These are phyloP conservation scores for Garra rufa DNA, from an alignment of 2,113 vertebrate species.

Conservation along the genomic window DNA sequence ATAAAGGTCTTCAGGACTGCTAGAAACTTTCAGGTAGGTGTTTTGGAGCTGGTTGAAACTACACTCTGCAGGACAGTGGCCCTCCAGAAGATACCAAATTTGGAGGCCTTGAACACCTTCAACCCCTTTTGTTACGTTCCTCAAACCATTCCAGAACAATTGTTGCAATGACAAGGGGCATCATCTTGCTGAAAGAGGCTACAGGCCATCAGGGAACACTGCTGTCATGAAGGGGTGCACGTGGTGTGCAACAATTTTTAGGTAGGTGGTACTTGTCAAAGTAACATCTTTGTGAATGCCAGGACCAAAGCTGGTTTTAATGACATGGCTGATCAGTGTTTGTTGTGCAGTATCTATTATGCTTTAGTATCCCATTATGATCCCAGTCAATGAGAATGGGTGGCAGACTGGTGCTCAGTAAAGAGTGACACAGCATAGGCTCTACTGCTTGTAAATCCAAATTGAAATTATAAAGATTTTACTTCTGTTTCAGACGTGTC, in stretches of 20 bases:
- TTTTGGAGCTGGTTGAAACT: no score
- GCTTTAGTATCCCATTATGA: not conserved
- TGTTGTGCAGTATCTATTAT: no score
- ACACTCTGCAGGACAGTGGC: no score
- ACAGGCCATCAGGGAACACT: no score
- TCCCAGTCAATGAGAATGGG: not conserved
- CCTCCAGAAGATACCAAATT: not conserved
- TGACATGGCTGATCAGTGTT: no score
- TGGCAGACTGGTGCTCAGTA: not conserved
- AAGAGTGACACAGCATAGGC: not conserved
- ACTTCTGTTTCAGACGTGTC: slow-evolving; percentile 14
- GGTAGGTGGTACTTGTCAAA: not conserved
- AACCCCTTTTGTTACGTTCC: not conserved
- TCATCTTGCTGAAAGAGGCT: no score
- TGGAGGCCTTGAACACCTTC: not conserved
- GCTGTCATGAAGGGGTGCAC: no score
- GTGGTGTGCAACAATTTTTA: not conserved
- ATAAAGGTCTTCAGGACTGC: no score
- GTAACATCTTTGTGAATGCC: not conserved
- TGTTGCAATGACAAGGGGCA: no score
- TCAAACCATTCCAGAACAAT: not conserved
- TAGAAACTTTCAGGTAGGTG: no score
- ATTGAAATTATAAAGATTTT: slow-evolving; percentile 19
- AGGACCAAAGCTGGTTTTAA: no score
- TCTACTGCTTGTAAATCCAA: slow-evolving; percentile 8